Evolutionary conservation across 2,797 vertebrate genomes (phyloP).

Genomic region (Synaphobranchus kaupii): DNA sequence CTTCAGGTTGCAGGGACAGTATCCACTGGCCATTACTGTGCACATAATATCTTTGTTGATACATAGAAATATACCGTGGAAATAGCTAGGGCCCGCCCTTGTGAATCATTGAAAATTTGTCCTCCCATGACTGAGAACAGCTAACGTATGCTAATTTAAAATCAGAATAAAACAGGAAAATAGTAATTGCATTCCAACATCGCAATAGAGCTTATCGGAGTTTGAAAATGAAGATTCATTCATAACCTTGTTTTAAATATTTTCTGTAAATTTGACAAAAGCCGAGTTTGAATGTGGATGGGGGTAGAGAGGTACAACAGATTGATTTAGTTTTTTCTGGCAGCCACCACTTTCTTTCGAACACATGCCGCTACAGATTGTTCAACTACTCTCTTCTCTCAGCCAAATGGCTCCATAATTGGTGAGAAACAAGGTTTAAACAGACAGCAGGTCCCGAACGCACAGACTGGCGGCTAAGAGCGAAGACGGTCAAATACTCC

Average conservation of each 20-base stretch:
- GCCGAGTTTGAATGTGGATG: not conserved
- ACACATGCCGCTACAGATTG: slow-evolving; percentile 16
- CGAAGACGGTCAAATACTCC: not conserved
- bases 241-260: not conserved
- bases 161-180: not conserved
- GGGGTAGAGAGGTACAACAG: not conserved
- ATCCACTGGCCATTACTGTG: not conserved
- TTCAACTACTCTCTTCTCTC: not conserved
- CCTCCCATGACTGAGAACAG: not conserved
- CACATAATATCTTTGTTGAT: not conserved
- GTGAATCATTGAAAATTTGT: no score
- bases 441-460: not conserved
- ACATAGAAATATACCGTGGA: no score
- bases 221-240: not conserved
- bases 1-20: no score
- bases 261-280: not conserved
- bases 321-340: not conserved
- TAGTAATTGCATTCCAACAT: not conserved
- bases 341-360: not conserved
- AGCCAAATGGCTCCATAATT: slow-evolving; percentile 21
- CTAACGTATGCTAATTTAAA: not conserved
- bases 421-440: slow-evolving; percentile 22
- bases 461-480: not conserved
- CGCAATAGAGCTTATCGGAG: not conserved
- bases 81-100: no score